Percentiles rank a stretch among this genome's conserved stretches.
Conservation (phyloP, 2,113 vertebrate species). For the Saccopteryx bilineata region DNA sequence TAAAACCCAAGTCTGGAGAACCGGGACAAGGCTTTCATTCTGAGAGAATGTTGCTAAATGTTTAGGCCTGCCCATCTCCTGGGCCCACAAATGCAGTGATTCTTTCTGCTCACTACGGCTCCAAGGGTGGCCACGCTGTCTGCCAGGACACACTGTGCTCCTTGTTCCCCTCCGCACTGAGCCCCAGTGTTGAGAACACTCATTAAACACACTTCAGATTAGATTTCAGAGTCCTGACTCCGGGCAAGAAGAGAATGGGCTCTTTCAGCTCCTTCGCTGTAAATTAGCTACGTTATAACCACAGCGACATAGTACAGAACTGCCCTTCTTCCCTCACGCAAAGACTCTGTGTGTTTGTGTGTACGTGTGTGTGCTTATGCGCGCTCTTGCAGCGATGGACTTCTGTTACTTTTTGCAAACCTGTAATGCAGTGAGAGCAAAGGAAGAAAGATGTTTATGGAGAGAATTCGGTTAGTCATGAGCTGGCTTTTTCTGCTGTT, state of each 20-base stretch:
- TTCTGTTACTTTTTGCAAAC: slow-evolving; percentile 47
- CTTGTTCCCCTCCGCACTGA: slow-evolving; percentile 86
- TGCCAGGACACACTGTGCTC: slow-evolving; percentile 83
- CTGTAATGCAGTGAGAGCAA: slow-evolving; percentile 62
- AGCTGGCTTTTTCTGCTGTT: neutral
- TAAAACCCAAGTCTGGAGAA: neutral
- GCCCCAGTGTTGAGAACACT: slow-evolving; percentile 79
- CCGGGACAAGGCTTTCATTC: slow-evolving; percentile 45
- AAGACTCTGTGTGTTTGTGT: neutral
- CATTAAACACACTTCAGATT: slow-evolving; percentile 87
- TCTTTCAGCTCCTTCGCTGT: slow-evolving; percentile 84
- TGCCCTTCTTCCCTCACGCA: slow-evolving; percentile 28
- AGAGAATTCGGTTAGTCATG: slow-evolving; percentile 27
- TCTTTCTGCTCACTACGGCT: slow-evolving; percentile 64
- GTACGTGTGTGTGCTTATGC: neutral
- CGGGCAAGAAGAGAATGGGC: slow-evolving; percentile 84
- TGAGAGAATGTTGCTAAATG: neutral
- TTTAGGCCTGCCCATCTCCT: slow-evolving; percentile 10
- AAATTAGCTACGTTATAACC: slow-evolving; percentile 49
- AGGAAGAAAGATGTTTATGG: neutral
- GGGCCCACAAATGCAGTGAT: slow-evolving; percentile 74
- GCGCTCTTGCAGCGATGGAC: neutral
- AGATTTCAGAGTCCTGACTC: slow-evolving; percentile 86
- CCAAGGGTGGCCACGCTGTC: slow-evolving; percentile 47
- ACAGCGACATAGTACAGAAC: neutral